Evolutionary conservation across 2,797 vertebrate species (phyloP), one percentile per base, ranked within the genome.

Genomic region (Rhynchotus rufescens): DNA sequence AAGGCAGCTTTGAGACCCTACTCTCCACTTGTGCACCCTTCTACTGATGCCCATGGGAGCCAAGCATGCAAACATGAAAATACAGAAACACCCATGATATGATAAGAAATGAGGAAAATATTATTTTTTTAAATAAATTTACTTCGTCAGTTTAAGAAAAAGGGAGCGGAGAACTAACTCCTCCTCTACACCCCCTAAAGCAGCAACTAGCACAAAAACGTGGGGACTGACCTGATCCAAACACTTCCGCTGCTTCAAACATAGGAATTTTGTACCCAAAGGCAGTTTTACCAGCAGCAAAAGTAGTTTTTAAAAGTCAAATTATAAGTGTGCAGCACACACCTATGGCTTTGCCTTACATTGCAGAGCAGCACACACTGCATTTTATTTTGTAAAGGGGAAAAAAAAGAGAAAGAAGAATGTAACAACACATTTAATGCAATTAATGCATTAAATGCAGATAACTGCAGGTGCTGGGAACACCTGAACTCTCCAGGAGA

Each of bases 241-340:
- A 44, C 17, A 67, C 10, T 19, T 20, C 68, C 62, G 36, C 42
- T 52, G 30, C 34, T 65, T 74, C 66, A 10, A 81, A 34, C 8
- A 21, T 28, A 16, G 36, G 72, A 34, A 25, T 93, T 90, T 72
- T 80, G 22, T 36, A 75, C 7, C 25, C 79, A 51, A 36, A 45
- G 15, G 61, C 71, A 90, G 26, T 71, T 96, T 85, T 87, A 51
- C 62, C 79, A 86, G 66, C 86, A 76, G 51, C 65, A 90, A 68
- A 87, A 68, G 92, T 80, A 95, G 95, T 95, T 56, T 94, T 94
- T 92, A 75, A 56, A 95, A 96, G 96, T 94, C 88, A 86, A 81
- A 95, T 96, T 87, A 81, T 34, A 17, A 66, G 38, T 80, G 16
- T 72, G 28, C 80, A 79, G 61, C 56, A 86, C 83, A 45, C 88